Conservation (phyloP, 2,888 invertebrate genomes). For the Sicus ferrugineus region DNA sequence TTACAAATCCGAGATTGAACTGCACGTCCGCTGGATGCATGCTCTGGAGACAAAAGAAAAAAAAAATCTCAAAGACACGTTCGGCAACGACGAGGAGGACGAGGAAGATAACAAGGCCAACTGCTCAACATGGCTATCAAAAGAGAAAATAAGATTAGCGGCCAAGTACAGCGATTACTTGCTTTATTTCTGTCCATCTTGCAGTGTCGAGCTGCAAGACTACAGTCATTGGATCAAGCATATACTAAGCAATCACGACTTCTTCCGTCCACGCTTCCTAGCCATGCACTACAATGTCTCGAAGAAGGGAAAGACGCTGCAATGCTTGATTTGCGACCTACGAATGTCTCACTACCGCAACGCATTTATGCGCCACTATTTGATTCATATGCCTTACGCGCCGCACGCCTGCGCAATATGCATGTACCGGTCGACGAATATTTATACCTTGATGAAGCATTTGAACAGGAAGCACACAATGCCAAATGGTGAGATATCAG, state of each 20-base stretch:
- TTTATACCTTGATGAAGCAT: too few relatives aligned
- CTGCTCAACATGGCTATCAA: neutral
- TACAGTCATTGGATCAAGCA: slow-evolving; percentile 1
- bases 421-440: too few relatives aligned
- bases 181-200: slow-evolving; percentile 8
- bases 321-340: neutral
- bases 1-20: slow-evolving; percentile 27
- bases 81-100: neutral
- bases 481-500: neutral
- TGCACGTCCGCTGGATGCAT: slow-evolving; percentile 30
- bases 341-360: neutral
- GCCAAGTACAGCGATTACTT: neutral
- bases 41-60: neutral
- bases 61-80: neutral
- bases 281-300: neutral
- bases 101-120: neutral
- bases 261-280: slow-evolving; percentile 8
- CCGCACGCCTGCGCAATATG: too few relatives aligned
- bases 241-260: slow-evolving; percentile 1
- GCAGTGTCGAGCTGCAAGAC: slow-evolving; percentile 1
- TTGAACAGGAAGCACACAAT: too few relatives aligned
- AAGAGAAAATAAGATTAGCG: slow-evolving; percentile 3
- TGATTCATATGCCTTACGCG: too few relatives aligned
- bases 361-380: slow-evolving; percentile 1
- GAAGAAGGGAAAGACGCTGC: neutral